These are phyloP conservation scores for Corapipo altera DNA, from an alignment of 2,113 vertebrate species.

Conservation along the genomic window DNA sequence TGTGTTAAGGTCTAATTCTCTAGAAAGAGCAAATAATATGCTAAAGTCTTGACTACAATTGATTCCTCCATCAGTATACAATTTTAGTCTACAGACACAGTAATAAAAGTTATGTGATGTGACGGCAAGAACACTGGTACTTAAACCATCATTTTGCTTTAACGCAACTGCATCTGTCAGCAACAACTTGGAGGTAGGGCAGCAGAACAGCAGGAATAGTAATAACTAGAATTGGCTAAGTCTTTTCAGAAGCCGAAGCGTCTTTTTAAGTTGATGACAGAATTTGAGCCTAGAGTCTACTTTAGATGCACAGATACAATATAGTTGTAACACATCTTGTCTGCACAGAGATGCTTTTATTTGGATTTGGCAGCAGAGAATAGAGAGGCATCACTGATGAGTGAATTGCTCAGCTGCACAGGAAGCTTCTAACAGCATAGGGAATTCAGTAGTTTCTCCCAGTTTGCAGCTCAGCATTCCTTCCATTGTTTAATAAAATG, in stretches of 20 bases:
- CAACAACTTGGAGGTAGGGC: background rate
- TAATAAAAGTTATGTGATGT: fast-evolving
- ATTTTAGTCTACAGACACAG: background rate
- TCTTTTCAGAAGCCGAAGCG: background rate
- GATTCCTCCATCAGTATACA: background rate
- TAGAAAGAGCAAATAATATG: background rate
- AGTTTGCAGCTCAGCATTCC: background rate
- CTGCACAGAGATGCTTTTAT: background rate
- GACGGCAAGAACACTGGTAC: background rate
- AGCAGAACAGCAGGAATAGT: background rate
- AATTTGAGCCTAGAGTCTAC: background rate
- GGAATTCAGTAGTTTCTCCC: background rate
- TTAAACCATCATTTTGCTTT: background rate
- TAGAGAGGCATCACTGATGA: background rate
- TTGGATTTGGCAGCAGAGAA: background rate
- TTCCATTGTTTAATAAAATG: background rate
- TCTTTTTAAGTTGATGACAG: background rate
- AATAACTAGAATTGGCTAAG: background rate
- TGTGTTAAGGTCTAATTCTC: background rate
- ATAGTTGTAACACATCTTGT: background rate
- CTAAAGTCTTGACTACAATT: background rate
- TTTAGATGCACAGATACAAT: background rate
- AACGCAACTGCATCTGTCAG: background rate
- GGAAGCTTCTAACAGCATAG: background rate
- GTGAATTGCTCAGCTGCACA: background rate